Conservation (phyloP, 2,888 invertebrate genomes). For the Venustoraphidia nigricollis region DNA sequence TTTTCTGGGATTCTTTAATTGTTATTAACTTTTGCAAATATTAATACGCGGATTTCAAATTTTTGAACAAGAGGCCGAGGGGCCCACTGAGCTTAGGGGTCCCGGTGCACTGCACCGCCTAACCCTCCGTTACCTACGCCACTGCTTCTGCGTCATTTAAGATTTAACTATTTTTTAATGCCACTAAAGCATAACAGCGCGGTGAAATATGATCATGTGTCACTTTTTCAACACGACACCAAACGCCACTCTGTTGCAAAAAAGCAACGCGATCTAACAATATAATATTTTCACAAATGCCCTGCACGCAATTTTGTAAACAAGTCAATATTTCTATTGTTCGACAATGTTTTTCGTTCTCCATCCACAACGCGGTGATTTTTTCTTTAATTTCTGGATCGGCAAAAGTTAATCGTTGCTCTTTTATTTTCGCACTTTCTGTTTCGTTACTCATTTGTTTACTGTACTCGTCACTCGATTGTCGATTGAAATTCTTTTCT, state of each 20-base stretch:
- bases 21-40: too few species aligned
- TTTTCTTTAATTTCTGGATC: constrained; percentile 9
- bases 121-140: too few species aligned
- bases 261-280: constrained; percentile 35
- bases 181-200: constrained; percentile 43
- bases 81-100: too few species aligned
- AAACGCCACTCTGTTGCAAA: constrained; percentile 25
- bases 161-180: constrained; percentile 15
- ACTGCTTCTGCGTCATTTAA: too few species aligned
- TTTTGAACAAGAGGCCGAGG: too few species aligned
- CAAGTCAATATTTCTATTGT: constrained; percentile 28
- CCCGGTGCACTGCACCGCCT: too few species aligned
- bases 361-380: constrained; percentile 21
- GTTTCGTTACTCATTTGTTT: too few species aligned
- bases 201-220: constrained; percentile 48
- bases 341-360: constrained; percentile 20
- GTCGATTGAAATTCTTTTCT: too few species aligned
- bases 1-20: too few species aligned
- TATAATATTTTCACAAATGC: constrained; percentile 37
- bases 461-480: too few species aligned
- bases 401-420: background rate
- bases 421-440: background rate
- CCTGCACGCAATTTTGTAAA: constrained; percentile 36
- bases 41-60: too few species aligned
- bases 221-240: constrained; percentile 36